Base-by-base conservation (phyloP, 92 coral and sea anemone species). In the Porites rus region DNA sequence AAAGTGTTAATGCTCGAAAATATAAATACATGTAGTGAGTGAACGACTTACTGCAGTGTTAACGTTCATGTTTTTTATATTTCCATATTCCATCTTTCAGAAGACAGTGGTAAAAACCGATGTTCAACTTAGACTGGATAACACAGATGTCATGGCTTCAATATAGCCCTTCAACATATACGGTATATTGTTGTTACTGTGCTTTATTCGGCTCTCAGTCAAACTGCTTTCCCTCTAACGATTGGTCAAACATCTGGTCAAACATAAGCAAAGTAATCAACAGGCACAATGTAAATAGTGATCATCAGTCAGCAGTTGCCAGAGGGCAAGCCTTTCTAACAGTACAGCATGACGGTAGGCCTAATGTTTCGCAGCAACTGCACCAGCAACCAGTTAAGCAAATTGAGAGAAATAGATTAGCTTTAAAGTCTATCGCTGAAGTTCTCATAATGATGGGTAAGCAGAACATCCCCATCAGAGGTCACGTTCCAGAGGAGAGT, bases 381-480 rank as follows among this genome's bases (percentile, higher is more conserved):
- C 67, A 76, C 51, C 53, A 11, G 66, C 51, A 76, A 28, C 14
- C 25, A 14, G 1, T 59, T n/a, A 1, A 53, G 65, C 18, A 75
- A 75, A 75, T 75, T 53, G 65, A 75, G 65, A 0, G 21, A 53
- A 74, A n/a, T n/a, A n/a, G n/a, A 53, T 3, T 18, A 2, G 16
- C 31, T 4, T 24, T 69, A 31, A 69, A 24, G 31, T 25, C 63
- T 51, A 74, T 3, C 65, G 25, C 65, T 8, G 65, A 75, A 75
- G 65, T 75, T 75, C 14, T 53, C 65, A 53, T 75, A 9, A 75
- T 53, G 65, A 75, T 53, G 79, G 79, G 51, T 2, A 75, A 53
- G 79, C 79, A 75, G 65, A 75, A 75, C 28, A 75, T 53, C 18
- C 46, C 79, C 65, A 53, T 75, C 10, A 75, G 79, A 18, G 79